These are phyloP conservation scores for Rhinoraja longicauda DNA, from an alignment of 2,797 vertebrate species.

Conservation along the genomic window DNA sequence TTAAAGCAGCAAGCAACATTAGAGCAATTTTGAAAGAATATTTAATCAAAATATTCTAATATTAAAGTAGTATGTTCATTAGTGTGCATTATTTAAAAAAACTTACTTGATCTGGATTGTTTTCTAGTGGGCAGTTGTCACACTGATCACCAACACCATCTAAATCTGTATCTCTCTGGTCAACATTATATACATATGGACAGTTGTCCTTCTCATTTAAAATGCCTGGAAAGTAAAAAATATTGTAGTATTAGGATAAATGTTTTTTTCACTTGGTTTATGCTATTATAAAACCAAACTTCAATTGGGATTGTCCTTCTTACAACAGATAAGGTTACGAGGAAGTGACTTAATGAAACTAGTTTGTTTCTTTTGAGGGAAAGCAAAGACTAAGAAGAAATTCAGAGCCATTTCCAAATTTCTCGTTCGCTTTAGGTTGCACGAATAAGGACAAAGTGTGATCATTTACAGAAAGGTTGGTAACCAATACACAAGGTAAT, in stretches of 20 bases:
- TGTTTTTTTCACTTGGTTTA: background rate
- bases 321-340: background rate
- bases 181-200: constrained; percentile 92
- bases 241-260: background rate
- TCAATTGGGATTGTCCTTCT: background rate
- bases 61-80: background rate
- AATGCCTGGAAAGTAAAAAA: constrained; percentile 67
- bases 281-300: background rate
- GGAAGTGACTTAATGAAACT: background rate
- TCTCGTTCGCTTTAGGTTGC: background rate
- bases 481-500: background rate
- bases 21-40: background rate
- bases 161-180: constrained; percentile 88
- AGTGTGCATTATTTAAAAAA: background rate
- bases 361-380: background rate
- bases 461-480: background rate
- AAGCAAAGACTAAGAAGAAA: background rate
- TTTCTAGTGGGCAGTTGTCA: constrained; percentile 94
- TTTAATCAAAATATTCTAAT: background rate
- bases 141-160: constrained; percentile 97
- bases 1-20: background rate
- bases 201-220: constrained; percentile 94
- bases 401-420: background rate
- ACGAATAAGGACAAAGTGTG: background rate
- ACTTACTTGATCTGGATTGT: constrained; percentile 93